phyloP scores from a whole-genome alignment of 2,797 vertebrate species.

The Enteromius paludinosus region DNA sequence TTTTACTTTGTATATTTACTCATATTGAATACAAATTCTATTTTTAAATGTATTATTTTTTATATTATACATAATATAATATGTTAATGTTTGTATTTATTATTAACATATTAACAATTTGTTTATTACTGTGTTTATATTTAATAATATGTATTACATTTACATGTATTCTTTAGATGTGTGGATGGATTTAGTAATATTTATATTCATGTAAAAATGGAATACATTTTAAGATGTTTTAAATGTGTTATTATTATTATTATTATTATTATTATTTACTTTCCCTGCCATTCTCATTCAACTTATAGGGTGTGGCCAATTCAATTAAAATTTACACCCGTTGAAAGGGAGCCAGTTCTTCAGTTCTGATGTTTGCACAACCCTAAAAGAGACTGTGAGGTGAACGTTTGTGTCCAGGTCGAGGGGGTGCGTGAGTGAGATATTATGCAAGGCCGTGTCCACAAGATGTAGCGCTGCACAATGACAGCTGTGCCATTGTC shows the following conservation, averaged over 20 bases:
- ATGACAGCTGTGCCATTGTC: slow-evolving; percentile 86
- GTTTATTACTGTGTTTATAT: background rate
- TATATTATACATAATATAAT: background rate
- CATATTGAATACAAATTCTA: background rate
- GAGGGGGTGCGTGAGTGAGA: slow-evolving; percentile 65
- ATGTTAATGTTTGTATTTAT: background rate
- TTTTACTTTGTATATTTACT: background rate
- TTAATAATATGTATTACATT: background rate
- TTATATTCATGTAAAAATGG: background rate
- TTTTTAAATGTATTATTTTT: background rate
- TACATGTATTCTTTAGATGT: background rate
- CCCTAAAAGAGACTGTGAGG: background rate
- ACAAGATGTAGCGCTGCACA: slow-evolving; percentile 77
- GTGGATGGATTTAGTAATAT: background rate
- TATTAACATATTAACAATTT: background rate
- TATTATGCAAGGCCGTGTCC: slow-evolving; percentile 82
- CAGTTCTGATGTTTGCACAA: background rate
- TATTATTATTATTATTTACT: background rate
- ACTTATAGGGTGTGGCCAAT: background rate
- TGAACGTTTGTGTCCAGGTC: background rate
- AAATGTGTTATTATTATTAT: background rate
- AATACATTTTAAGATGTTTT: background rate
- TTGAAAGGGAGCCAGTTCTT: background rate
- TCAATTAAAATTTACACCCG: background rate
- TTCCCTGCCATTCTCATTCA: background rate